Base-by-base conservation (phyloP, 2,888 invertebrate genomes). In the Dioctria rufipes region DNA sequence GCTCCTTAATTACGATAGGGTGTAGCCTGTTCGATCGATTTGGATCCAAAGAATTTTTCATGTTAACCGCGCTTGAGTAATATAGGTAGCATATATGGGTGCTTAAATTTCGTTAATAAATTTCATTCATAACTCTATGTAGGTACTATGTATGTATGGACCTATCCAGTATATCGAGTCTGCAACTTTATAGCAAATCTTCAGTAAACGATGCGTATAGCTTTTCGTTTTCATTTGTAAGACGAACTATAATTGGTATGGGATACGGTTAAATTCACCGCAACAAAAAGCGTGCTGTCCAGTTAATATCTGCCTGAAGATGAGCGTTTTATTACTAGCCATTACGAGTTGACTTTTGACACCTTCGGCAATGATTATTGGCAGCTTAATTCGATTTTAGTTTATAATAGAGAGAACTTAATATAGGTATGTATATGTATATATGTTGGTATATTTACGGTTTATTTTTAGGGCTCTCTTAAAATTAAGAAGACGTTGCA, bases 271-370 rank as follows among this genome's bases (percentile, higher is more conserved):
- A 67, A 78, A 78, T 78, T 37, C 58, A 78, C 78, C 78, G 78
- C 78, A 49, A 54, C 54, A 49, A 67, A 78, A 78, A 78, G 78
- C 58, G 66, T 78, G 78, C 66, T 66, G 58, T 40, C 42, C 58
- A 40, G 67, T 58, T 78, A 42, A 78, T 67, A 78, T 43, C 78
- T 42, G 66, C 39, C 25, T 42, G 66, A 51, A 39, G 65, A 66
- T 54, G 66, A 66, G 66, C 66, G 67, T 77, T 77, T 77, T 77
- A 77, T 77, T 61, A 63, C 77, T 46, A 63, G 63, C 63, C 61
- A 77, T 77, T 77, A 77, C 61, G 63, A 61, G 77, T 49, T 77
- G 77, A 77, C 77, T 77, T 61, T 49, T 77, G 77, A 77, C 77
- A 63, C 63, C 63, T 25, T 25, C 25, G 25, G 25, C 25, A 13